These are phyloP conservation scores for Hyles lineata DNA, from an alignment of 2,888 invertebrate genomes.

Conservation along the genomic window DNA sequence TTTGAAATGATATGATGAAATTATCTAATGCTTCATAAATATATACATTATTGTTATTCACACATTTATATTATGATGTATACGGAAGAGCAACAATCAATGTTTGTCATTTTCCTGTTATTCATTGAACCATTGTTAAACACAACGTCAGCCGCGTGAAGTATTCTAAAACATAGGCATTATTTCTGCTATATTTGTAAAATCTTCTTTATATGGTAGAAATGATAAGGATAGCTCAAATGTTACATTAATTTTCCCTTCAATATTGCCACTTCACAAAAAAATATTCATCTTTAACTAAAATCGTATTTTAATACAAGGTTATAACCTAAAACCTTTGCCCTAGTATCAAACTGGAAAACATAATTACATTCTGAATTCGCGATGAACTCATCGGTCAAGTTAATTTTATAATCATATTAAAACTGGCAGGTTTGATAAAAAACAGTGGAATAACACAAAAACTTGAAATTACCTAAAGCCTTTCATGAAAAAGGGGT, in stretches of 20 bases:
- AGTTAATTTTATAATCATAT: neutral
- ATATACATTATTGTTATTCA: too few species aligned
- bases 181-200: neutral
- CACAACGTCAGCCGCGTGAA: too few species aligned
- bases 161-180: neutral
- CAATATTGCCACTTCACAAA: neutral
- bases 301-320: neutral
- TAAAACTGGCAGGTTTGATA: neutral
- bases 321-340: neutral
- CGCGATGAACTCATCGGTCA: neutral
- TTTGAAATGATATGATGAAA: too few species aligned
- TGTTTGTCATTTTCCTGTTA: too few species aligned
- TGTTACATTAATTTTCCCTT: too few species aligned
- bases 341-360: neutral
- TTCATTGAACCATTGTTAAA: too few species aligned
- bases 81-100: too few species aligned
- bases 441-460: neutral
- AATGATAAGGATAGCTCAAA: too few species aligned
- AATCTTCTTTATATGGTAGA: too few species aligned
- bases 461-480: neutral
- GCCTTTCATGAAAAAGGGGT: neutral
- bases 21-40: too few species aligned
- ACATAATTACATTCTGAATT: neutral
- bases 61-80: too few species aligned
- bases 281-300: neutral